Percentiles rank a stretch among this genome's conserved stretches.
phyloP scores from a whole-genome alignment of 2,888 invertebrate species.

The Melanostoma scalare region DNA sequence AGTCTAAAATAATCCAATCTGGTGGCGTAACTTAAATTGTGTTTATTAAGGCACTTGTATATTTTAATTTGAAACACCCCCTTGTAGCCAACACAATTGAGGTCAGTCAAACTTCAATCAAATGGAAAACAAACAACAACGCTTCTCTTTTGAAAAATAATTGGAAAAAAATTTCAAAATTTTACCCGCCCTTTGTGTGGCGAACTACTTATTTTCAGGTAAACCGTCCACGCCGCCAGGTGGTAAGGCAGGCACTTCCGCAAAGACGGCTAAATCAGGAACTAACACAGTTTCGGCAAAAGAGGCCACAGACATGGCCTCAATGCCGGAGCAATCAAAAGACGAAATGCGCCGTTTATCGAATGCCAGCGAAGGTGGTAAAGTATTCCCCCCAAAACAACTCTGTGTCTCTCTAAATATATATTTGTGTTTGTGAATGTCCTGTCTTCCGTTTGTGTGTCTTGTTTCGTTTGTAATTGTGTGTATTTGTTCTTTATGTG shows the following conservation, averaged over 20 bases:
- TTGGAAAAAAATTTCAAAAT: slow-evolving; percentile 64
- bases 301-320: slow-evolving; percentile 62
- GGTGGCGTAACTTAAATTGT: no score
- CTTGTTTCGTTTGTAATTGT: slow-evolving; percentile 64
- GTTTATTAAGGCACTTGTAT: no score
- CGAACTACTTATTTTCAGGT: slow-evolving; percentile 56
- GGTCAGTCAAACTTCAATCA: no score
- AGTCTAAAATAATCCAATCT: no score
- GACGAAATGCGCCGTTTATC: slow-evolving; percentile 55
- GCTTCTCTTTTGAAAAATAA: slow-evolving; percentile 6
- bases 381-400: slow-evolving; percentile 75
- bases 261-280: not conserved
- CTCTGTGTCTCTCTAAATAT: slow-evolving; percentile 26
- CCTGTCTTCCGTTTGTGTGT: slow-evolving; percentile 53
- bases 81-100: no score
- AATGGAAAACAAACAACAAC: no score
- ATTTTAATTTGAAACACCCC: no score
- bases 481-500: slow-evolving; percentile 27
- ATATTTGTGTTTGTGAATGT: slow-evolving; percentile 52
- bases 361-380: slow-evolving; percentile 79
- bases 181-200: slow-evolving; percentile 35
- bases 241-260: not conserved
- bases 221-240: no score
- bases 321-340: slow-evolving; percentile 3
- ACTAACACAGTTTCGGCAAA: slow-evolving; percentile 56